phyloP scores from a whole-genome alignment of 2,113 vertebrate genomes.

The Shinisaurus crocodilurus region DNA sequence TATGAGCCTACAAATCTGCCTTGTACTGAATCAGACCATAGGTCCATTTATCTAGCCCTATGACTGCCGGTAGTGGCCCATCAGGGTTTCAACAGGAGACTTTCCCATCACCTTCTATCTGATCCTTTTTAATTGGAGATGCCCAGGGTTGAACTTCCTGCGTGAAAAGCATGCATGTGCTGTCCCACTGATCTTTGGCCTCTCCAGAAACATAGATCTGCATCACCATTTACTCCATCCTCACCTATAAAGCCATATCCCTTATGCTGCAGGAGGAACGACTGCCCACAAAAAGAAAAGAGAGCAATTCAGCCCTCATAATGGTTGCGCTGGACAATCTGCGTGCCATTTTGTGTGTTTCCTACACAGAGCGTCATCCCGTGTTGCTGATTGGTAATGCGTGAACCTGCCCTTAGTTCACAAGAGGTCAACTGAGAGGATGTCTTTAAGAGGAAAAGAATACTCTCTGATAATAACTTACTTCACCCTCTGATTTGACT shows the following conservation, averaged over 20 bases:
- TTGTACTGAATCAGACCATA: not conserved
- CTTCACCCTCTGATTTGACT: not conserved
- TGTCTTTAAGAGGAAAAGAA: not conserved
- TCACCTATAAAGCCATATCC: not conserved
- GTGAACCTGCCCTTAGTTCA: not conserved
- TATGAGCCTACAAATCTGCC: not conserved
- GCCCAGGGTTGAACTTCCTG: not conserved
- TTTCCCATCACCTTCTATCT: not conserved
- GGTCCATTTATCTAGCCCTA: not conserved
- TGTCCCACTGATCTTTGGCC: not conserved
- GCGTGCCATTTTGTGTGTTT: not conserved
- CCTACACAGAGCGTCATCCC: too few species aligned
- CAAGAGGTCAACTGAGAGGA: not conserved
- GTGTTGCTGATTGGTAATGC: not conserved
- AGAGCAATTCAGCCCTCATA: not conserved
- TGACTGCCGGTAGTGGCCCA: not conserved
- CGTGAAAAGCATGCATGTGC: not conserved
- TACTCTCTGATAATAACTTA: too few species aligned
- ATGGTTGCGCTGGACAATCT: too few species aligned
- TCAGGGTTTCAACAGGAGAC: not conserved
- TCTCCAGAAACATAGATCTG: not conserved
- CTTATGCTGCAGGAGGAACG: not conserved
- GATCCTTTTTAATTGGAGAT: too few species aligned
- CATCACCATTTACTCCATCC: not conserved
- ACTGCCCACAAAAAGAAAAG: not conserved